A percentile compares a stretch with the other conserved stretches of the same genome.
These are phyloP conservation scores for Cariama cristata DNA, from an alignment of 2,113 vertebrate species.

Conservation along the genomic window DNA sequence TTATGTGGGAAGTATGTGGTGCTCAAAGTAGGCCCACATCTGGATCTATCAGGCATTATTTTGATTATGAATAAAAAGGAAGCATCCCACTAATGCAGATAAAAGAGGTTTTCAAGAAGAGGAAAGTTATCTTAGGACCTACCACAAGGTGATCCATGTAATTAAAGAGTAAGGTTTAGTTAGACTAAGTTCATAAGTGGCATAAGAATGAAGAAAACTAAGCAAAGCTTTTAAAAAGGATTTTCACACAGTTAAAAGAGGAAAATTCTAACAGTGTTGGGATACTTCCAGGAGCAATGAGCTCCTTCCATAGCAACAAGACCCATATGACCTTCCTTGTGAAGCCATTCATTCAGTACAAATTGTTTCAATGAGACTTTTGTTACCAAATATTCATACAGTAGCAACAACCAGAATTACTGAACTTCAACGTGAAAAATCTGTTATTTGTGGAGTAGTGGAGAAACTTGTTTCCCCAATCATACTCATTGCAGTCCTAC, in stretches of 20 bases:
- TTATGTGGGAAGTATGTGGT: not conserved
- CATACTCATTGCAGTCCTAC: not conserved
- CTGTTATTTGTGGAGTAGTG: not conserved
- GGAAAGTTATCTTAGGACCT: not conserved
- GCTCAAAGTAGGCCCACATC: not conserved
- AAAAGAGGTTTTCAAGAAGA: not conserved
- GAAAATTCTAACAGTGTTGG: not conserved
- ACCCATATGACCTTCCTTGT: not conserved
- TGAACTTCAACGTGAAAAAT: constrained; percentile 27
- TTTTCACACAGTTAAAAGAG: not conserved
- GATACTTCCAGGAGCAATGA: not conserved
- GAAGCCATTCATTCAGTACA: not conserved
- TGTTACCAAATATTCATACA: not conserved
- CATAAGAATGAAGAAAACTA: not conserved
- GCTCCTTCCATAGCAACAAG: not conserved
- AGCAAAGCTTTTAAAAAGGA: not conserved
- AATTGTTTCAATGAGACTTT: not conserved
- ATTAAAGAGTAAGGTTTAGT: not conserved
- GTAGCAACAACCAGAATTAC: not conserved
- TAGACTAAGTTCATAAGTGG: not conserved
- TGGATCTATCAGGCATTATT: not conserved
- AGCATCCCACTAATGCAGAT: not conserved
- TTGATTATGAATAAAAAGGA: not conserved
- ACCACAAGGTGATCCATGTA: not conserved
- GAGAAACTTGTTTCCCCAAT: constrained; percentile 7